A percentile compares a stretch with the other conserved stretches of the same genome.
Evolutionary conservation across 1,140 invertebrate genomes (phyloP).

Genomic region (Vanessa tameamea): DNA sequence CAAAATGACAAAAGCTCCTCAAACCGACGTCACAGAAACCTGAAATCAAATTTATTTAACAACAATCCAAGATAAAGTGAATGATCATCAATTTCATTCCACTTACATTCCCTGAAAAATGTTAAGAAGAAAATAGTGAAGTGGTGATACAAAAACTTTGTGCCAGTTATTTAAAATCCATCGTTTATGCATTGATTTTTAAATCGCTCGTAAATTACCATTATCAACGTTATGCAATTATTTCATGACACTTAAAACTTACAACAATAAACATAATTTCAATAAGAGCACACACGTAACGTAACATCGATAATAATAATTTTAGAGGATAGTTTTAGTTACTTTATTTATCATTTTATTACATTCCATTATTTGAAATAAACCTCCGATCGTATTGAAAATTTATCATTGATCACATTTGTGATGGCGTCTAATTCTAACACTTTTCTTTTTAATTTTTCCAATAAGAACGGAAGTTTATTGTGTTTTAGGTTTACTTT

Average conservation of each 20-base stretch:
- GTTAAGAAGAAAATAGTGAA: conserved; percentile 63
- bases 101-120: conserved; percentile 73
- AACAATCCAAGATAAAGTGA: conserved; percentile 59
- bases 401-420: neutral
- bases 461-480: conserved; percentile 54
- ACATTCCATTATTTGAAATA: conserved; percentile 69
- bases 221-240: conserved; percentile 37
- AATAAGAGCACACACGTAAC: neutral
- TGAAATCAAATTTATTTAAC: conserved; percentile 65
- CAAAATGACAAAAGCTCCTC: conserved; percentile 72
- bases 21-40: conserved; percentile 70
- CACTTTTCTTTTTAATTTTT: conserved; percentile 26
- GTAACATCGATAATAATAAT: conserved; percentile 45
- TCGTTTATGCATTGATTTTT: conserved; percentile 69
- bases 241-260: neutral
- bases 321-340: conserved; percentile 64
- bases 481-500: conserved; percentile 55
- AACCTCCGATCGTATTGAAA: conserved; percentile 54
- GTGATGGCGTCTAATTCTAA: neutral
- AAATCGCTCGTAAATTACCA: conserved; percentile 55
- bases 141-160: conserved; percentile 75
- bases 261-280: neutral
- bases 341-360: conserved; percentile 57
- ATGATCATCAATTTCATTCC: conserved; percentile 74
- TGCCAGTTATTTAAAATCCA: conserved; percentile 71